These are phyloP conservation scores for Baryphthengus martii DNA, from an alignment of 2,113 vertebrate genomes.

Conservation along the genomic window DNA sequence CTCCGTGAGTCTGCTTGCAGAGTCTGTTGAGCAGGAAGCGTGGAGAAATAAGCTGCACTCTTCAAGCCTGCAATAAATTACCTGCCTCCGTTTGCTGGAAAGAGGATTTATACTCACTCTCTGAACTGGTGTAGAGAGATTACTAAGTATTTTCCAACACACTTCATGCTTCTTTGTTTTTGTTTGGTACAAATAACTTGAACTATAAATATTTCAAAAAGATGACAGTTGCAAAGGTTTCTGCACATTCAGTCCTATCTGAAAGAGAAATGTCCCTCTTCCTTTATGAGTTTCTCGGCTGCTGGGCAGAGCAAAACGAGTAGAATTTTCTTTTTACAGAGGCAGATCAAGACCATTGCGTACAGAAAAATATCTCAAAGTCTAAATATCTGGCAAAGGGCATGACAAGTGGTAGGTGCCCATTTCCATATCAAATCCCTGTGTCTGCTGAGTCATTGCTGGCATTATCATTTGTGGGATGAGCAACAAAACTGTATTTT, in stretches of 20 bases:
- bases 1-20: background rate
- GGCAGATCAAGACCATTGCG: background rate
- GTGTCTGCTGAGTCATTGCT: background rate
- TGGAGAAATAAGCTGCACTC: slow-evolving; percentile 14
- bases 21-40: background rate
- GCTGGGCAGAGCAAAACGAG: background rate
- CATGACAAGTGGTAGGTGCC: background rate
- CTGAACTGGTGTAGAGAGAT: slow-evolving; percentile 4
- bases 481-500: background rate
- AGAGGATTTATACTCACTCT: slow-evolving; percentile 23
- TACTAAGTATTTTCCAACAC: slow-evolving; percentile 25
- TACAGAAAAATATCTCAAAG: background rate
- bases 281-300: background rate
- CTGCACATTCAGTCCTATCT: slow-evolving; percentile 24
- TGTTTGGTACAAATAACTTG: slow-evolving; percentile 34
- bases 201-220: slow-evolving; percentile 42
- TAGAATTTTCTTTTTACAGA: slow-evolving; percentile 8
- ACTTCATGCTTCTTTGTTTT: slow-evolving; percentile 32
- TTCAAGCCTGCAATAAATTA: slow-evolving; percentile 49
- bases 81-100: slow-evolving; percentile 41
- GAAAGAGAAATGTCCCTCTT: background rate
- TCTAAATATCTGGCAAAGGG: background rate
- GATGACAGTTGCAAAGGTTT: background rate
- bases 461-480: background rate
- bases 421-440: background rate